Conservation (phyloP, 1,140 invertebrate genomes). For the Brachionus calyciflorus region DNA sequence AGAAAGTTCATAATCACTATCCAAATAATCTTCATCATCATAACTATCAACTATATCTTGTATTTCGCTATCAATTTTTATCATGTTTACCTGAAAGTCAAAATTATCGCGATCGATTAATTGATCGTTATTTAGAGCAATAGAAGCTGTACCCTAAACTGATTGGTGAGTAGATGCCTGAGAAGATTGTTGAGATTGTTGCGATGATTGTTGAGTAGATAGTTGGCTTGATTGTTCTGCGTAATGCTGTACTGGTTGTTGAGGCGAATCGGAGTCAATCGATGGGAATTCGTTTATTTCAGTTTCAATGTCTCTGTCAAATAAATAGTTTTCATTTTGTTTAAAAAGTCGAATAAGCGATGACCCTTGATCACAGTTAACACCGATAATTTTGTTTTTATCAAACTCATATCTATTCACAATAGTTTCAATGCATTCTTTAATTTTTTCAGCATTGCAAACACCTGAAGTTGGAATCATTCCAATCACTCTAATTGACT, state of each 20-base stretch:
- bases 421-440: constrained; percentile 12
- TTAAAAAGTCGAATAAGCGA: constrained; percentile 14
- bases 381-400: not conserved
- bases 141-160: no score
- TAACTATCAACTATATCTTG: no score
- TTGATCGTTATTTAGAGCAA: no score
- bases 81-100: no score
- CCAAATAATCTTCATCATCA: no score
- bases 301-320: not conserved
- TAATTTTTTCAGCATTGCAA: not conserved
- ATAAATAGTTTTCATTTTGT: constrained; percentile 3
- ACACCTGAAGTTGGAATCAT: not conserved
- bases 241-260: not conserved
- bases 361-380: not conserved
- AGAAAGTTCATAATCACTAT: no score
- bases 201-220: no score
- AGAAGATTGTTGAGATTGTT: no score
- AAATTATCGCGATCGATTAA: no score
- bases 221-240: not conserved
- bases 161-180: no score
- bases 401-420: not conserved
- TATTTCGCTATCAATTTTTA: no score
- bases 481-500: constrained; percentile 11
- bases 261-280: not conserved
- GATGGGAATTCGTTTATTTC: no score